Evolutionary conservation across 2,797 vertebrate genomes (phyloP).

Genomic region (Lacerta agilis): DNA sequence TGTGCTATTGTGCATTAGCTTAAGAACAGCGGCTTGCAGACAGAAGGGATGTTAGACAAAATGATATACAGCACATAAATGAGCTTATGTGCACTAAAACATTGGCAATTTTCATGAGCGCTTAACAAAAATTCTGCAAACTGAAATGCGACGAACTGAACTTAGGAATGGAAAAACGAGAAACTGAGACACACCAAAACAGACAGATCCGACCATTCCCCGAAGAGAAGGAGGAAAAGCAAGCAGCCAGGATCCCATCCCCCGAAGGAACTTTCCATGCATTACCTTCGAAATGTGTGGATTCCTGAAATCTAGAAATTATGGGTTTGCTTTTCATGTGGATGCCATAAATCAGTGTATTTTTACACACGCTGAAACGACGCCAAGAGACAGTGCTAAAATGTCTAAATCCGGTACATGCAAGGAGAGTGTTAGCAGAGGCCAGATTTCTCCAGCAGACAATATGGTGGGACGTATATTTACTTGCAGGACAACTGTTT

Average conservation of each 20-base stretch:
- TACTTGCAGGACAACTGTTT: too few relatives aligned
- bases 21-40: too few relatives aligned
- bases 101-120: too few relatives aligned
- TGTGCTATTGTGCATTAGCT: too few relatives aligned
- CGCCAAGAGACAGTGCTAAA: not conserved
- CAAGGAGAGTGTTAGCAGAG: not conserved
- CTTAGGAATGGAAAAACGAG: too few relatives aligned
- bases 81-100: too few relatives aligned
- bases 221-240: not conserved
- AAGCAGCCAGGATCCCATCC: not conserved
- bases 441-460: not conserved
- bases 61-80: too few relatives aligned
- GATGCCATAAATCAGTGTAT: conserved; percentile 6
- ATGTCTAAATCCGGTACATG: not conserved
- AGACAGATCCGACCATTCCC: too few relatives aligned
- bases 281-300: not conserved
- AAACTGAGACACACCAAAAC: too few relatives aligned
- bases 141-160: too few relatives aligned
- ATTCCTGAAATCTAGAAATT: conserved; percentile 12
- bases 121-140: too few relatives aligned
- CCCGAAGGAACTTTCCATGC: not conserved
- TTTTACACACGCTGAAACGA: not conserved
- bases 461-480: not conserved
- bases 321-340: conserved; percentile 12
- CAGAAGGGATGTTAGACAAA: too few relatives aligned